Evolutionary conservation across 2,113 vertebrate genomes (phyloP), one percentile per base, ranked within the genome.

Genomic region (Cichladusa arquata): DNA sequence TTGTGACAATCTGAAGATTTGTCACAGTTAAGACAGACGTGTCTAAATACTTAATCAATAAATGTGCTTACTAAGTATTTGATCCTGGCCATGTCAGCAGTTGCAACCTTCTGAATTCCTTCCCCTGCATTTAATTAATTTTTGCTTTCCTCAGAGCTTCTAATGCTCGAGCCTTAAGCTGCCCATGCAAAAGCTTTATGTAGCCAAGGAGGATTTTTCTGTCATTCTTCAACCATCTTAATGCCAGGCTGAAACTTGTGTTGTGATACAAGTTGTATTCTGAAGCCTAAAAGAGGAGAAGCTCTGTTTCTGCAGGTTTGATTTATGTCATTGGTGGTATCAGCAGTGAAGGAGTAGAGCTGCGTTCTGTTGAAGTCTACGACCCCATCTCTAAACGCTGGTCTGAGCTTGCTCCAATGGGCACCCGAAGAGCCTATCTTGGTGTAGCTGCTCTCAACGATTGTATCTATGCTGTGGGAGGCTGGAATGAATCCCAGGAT

Each of bases 251-350:
- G 42, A 86, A 86, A 65, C 19, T 40, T 76, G 26, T 69, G 51
- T 64, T 56, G 19, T 78, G 60, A 42, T 60, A 71, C 53, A 45
- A 45, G 19, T 45, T 70, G 15, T 20, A 18, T 65, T 74, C n/a
- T 36, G 56, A 81, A 70, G 50, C 29, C 33, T 93, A 67, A 96
- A 8, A 93, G 61, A 47, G 61, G 61, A 94, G 58, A 78, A 93
- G 33, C 65, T 87, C 14, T 72, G 25, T 89, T 61, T 95, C 84
- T 87, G 15, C 96, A 99, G 99, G 99, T 83, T 98, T 99, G 91
- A 99, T 99, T 94, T 99, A 99, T 25, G 98, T 99, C 69, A 96
- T 99, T 45, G 99, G 99, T 25, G 99, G 99, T 50, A 99, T 99
- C 97, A 98, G 98, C 80, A 98, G 98, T 36, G 99, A 99, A 96